Conservation (phyloP, 1,140 invertebrate genomes). For the Lepeophtheirus salmonis region DNA sequence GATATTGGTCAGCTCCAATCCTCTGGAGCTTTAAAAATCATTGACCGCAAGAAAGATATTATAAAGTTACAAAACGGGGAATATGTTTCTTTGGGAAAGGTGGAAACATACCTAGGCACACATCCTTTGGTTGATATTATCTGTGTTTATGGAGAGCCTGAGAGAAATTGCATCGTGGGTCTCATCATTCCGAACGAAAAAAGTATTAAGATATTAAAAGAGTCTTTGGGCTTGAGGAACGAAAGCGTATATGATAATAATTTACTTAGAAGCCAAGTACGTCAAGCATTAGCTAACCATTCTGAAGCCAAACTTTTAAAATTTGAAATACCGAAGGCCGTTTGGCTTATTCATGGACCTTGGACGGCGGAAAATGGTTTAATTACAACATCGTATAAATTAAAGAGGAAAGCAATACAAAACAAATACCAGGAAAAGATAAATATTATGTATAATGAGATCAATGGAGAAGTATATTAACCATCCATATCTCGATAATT, state of each 20-base stretch:
- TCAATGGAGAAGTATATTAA: too few species aligned
- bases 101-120: conserved; percentile 71
- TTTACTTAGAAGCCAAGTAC: conserved; percentile 40
- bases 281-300: conserved; percentile 26
- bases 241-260: conserved; percentile 51
- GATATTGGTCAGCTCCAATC: conserved; percentile 28
- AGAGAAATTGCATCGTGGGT: conserved; percentile 65
- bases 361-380: conserved; percentile 35
- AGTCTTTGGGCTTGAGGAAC: conserved; percentile 37
- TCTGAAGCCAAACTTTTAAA: conserved; percentile 48
- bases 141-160: conserved; percentile 73
- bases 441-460: conserved; percentile 77
- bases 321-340: conserved; percentile 31
- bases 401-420: conserved; percentile 81
- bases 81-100: conserved; percentile 79
- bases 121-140: conserved; percentile 83
- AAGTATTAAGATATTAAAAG: conserved; percentile 43
- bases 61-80: conserved; percentile 93
- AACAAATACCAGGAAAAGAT: conserved; percentile 74
- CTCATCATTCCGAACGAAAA: conserved; percentile 71
- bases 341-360: conserved; percentile 27
- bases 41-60: conserved; percentile 88
- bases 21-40: conserved; percentile 22
- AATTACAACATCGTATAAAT: conserved; percentile 35
- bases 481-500: too few species aligned